Base-by-base conservation (phyloP, 2,888 invertebrate genomes). In the Matsumyia berberina region DNA sequence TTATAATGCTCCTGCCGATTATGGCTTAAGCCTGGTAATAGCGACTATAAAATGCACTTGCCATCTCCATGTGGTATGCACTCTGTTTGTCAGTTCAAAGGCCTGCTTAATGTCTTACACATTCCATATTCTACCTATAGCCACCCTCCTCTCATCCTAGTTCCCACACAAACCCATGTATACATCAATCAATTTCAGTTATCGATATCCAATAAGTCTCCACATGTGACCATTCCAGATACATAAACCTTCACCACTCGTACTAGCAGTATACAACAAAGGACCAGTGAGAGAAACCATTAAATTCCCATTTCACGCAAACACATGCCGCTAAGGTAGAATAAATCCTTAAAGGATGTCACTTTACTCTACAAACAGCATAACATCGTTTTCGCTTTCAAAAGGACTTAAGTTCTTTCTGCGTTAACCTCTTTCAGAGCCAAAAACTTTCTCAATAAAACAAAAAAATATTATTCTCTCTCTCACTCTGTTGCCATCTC, bases 261-360 rank as follows among this genome's bases (percentile, higher is more conserved):
- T 29, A 11, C 33, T 15, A 1, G 0, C 7, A 51, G 64, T 7
- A 11, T 35, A 19, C 17, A 33, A 46, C 17, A 49, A 15, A 2
- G 17, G 8, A 49, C 5, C 24, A 31, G 8, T 35, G 37, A 12
- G 24, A 57, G 44, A 66, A 53, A 66, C 77, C 77, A 77, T 82
- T 62, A 78, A 83, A 78, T 62, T 72, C 78, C 60, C 46, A 83
- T 78, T 66, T 79, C 24, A 53, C 11, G 15, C 29, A 62, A 53
- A 15, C 67, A 78, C 39, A 31, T 19, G 64, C 46, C 37, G 19
- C 46, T 33, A 29, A 42, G 62, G n/a, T 57, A 70, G 64, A 74
- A 51, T 69, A 79, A 85, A 67, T 79, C 74, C 74, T 64, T n/a
- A n/a, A 51, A 15, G 39, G 29, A 51, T 51, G 58, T 53, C 60